Evolutionary conservation across 1,140 invertebrate species (phyloP), one percentile per base, ranked within the genome.

Genomic region (Dinoponera quadriceps): DNA sequence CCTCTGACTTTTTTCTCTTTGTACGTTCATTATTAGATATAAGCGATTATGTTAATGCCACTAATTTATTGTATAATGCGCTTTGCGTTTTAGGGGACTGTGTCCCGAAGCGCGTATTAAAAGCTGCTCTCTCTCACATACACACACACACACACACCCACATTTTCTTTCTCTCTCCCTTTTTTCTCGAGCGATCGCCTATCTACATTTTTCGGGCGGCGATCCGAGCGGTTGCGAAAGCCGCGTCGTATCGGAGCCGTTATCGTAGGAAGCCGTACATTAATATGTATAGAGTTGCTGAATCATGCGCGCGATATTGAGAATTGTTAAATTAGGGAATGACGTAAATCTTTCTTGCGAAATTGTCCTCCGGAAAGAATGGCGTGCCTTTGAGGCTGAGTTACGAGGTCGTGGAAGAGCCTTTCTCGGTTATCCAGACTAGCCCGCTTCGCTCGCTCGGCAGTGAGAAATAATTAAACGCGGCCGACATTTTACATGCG

Each of bases 161-260:
- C n/a, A n/a, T n/a, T n/a, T n/a, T n/a, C n/a, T n/a, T n/a, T n/a
- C n/a, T 13, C 7, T 7, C n/a, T 78, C 20, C 11, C 27, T 27
- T 25, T 13, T 25, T 65, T 18, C 16, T n/a, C 33, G 20, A 44
- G 13, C n/a, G 18, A 16, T 7, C 44, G 29, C 44, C 1, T 9
- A 33, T 3, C 38, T 29, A 22, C 33, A 38, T 27, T 85, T 87
- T 73, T 83, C 27, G 49, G 20, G 49, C 83, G 81, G 60, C 48
- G 38, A 78, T 55, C 25, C 44, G 33, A 22, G 59, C 25, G 22
- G 38, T 66, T 55, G 18, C 16, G 48, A 38, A 33, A 65, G 27
- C 38, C 38, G 38, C 7, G 18, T n/a, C 29, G 16, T 38, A n/a
- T 27, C 3, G 33, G n/a, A 22, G 5, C 16, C 33, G 66, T 77